These are phyloP conservation scores for Chloroclysta siterata DNA, from an alignment of 2,888 invertebrate species.

Conservation along the genomic window DNA sequence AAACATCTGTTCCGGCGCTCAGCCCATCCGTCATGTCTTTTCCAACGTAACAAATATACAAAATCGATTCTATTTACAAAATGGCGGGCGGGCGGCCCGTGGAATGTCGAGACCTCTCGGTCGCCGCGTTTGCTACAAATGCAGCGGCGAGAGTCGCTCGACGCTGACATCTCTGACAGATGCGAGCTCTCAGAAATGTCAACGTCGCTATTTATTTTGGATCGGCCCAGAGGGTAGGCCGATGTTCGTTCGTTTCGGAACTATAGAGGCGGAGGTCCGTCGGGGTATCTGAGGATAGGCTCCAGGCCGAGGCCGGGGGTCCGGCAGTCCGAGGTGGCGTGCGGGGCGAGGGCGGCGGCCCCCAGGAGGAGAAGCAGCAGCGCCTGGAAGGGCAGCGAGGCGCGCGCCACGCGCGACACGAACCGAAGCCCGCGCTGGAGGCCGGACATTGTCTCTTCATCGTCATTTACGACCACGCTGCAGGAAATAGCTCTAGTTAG, in stretches of 20 bases:
- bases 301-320: slow-evolving; percentile 92
- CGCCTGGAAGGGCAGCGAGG: slow-evolving; percentile 97
- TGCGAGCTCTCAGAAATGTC: slow-evolving; percentile 9
- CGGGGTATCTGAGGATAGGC: slow-evolving; percentile 95
- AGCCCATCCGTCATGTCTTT: slow-evolving; percentile 46
- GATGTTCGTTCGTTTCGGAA: slow-evolving; percentile 43
- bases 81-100: slow-evolving; percentile 33
- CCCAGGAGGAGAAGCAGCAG: slow-evolving; percentile 96
- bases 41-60: slow-evolving; percentile 73
- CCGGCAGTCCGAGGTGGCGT: slow-evolving; percentile 92
- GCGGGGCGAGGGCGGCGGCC: slow-evolving; percentile 95
- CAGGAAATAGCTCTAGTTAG: slow-evolving; percentile 1
- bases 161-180: slow-evolving; percentile 23
- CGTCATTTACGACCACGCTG: slow-evolving; percentile 66
- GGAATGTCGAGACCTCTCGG: slow-evolving; percentile 50
- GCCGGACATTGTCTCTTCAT: slow-evolving; percentile 61
- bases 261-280: slow-evolving; percentile 97
- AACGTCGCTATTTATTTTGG: slow-evolving; percentile 15
- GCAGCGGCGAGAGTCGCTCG: slow-evolving; percentile 48
- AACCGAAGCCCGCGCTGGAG: slow-evolving; percentile 91
- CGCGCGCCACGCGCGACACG: slow-evolving; percentile 94
- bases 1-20: slow-evolving; percentile 40
- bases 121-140: slow-evolving; percentile 53
- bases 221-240: slow-evolving; percentile 34
- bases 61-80: slow-evolving; percentile 60